Conservation (phyloP, 2,797 vertebrate species). For the Scyliorhinus canicula region DNA sequence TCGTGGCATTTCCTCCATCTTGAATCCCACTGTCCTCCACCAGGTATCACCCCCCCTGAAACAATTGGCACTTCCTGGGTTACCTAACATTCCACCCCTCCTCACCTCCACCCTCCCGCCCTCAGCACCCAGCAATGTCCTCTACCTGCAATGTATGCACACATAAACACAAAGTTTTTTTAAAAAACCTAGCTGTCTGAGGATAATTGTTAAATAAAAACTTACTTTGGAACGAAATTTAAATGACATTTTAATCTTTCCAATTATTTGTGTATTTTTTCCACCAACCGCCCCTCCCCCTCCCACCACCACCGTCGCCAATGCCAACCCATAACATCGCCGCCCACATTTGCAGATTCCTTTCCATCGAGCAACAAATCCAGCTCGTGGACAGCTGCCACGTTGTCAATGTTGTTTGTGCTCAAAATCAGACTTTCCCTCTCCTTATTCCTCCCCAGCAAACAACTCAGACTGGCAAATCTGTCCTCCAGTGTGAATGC, state of each 20-base stretch:
- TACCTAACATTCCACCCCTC: not conserved
- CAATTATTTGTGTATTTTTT: not conserved
- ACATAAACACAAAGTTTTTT: too few species aligned
- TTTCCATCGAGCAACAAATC: not conserved
- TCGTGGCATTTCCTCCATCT: not conserved
- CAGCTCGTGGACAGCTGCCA: not conserved
- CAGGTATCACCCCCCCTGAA: not conserved
- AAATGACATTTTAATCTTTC: not conserved
- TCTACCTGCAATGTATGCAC: not conserved
- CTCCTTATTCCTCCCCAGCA: not conserved
- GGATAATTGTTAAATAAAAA: not conserved
- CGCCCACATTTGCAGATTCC: too few species aligned
- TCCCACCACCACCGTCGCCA: not conserved
- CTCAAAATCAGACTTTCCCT: not conserved
- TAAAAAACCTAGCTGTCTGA: not conserved
- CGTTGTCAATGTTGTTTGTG: not conserved
- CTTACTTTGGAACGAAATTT: not conserved
- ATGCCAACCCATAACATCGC: not conserved
- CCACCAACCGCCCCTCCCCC: not conserved
- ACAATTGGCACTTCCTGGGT: not conserved
- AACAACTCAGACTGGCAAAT: not conserved
- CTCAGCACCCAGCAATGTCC: not conserved
- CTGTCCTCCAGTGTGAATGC: not conserved
- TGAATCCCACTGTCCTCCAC: not conserved
- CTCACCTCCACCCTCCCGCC: too few species aligned